A percentile compares a stretch with the other conserved stretches of the same genome.
These are phyloP conservation scores for Petrocephalus zakoni DNA, from an alignment of 2,113 vertebrate genomes.

Conservation along the genomic window DNA sequence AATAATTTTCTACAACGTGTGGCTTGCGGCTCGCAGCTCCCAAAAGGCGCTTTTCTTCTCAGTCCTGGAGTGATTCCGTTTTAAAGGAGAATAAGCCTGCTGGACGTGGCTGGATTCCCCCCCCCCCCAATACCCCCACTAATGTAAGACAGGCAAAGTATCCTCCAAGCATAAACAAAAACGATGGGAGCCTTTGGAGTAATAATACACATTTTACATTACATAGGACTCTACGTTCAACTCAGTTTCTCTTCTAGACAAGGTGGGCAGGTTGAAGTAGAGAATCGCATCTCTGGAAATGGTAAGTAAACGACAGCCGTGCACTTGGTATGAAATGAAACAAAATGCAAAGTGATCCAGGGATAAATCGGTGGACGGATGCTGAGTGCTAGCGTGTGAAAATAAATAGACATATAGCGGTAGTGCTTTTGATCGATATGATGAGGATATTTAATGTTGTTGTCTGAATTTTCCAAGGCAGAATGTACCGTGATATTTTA, in stretches of 20 bases:
- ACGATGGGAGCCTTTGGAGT: conserved; percentile 70
- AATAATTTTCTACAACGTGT: conserved; percentile 18
- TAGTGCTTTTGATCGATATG: not conserved
- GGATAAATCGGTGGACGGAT: not conserved
- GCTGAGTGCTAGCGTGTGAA: not conserved
- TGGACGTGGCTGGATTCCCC: conserved; percentile 25
- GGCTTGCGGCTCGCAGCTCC: conserved; percentile 15
- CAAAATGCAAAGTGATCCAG: not conserved
- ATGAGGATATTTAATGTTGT: not conserved
- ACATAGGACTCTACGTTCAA: conserved; percentile 80
- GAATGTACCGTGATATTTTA: not conserved
- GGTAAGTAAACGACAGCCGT: conserved; percentile 56
- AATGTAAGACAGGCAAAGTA: conserved; percentile 44
- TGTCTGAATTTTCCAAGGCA: not conserved
- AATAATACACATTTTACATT: conserved; percentile 74
- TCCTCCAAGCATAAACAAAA: conserved; percentile 48
- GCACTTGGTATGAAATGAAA: not conserved
- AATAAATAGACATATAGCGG: not conserved
- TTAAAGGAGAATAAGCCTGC: conserved; percentile 16
- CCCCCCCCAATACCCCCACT: conserved; percentile 31
- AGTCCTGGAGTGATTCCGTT: conserved; percentile 4
- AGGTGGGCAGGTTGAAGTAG: conserved; percentile 60
- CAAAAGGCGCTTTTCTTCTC: conserved; percentile 1
- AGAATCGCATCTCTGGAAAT: conserved; percentile 70
- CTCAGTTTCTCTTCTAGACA: conserved; percentile 67